Conservation (phyloP, 2,888 invertebrate genomes). For the Drosophila emarginata region DNA sequence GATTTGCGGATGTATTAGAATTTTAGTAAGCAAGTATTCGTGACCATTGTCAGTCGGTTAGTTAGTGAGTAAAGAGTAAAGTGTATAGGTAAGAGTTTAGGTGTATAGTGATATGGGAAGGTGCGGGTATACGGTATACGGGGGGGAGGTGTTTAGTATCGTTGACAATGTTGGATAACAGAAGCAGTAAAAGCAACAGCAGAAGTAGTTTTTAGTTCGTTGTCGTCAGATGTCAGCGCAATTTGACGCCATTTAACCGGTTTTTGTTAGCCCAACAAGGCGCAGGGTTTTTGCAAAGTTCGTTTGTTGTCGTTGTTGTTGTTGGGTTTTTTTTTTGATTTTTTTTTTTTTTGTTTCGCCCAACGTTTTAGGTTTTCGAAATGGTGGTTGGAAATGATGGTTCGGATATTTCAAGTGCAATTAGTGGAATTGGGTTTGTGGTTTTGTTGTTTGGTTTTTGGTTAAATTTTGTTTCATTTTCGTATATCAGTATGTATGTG, state of each 20-base stretch:
- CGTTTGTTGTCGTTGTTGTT: constrained; percentile 30
- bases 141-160: constrained; percentile 56
- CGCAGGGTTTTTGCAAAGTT: constrained; percentile 59
- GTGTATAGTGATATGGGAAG: not conserved
- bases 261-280: constrained; percentile 51
- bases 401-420: constrained; percentile 77
- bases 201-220: constrained; percentile 34
- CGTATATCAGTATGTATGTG: constrained; percentile 31
- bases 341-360: not conserved
- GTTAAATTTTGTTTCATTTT: constrained; percentile 14
- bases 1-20: constrained; percentile 61
- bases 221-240: constrained; percentile 80
- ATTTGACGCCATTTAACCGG: constrained; percentile 78
- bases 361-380: constrained; percentile 45
- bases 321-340: constrained; percentile 18
- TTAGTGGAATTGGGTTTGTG: constrained; percentile 77
- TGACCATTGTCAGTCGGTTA: constrained; percentile 33
- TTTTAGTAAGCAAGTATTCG: constrained; percentile 31
- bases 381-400: constrained; percentile 54
- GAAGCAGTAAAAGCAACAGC: too few species aligned
- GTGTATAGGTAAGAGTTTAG: not conserved
- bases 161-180: constrained; percentile 61
- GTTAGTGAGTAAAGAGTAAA: not conserved
- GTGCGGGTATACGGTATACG: not conserved
- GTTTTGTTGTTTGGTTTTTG: constrained; percentile 43